Conservation (phyloP, 1,140 invertebrate genomes). For the Zelostemma sp. region DNA sequence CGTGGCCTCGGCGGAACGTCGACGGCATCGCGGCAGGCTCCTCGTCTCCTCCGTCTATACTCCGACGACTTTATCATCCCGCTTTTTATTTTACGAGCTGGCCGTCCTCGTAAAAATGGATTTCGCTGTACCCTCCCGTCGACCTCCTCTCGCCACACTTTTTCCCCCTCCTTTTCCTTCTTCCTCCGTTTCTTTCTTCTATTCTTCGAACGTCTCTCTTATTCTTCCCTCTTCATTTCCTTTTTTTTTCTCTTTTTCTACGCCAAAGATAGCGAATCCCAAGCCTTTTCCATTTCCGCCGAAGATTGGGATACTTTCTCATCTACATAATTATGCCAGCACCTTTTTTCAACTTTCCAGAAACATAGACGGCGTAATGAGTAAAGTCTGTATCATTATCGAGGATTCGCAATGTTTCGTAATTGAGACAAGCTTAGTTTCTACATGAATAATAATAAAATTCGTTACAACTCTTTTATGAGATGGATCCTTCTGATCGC, state of each 20-base stretch:
- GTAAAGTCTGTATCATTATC: no score
- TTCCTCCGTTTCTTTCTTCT: conserved; percentile 14
- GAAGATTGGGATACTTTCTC: no score
- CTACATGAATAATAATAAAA: no score
- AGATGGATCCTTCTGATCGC: no score
- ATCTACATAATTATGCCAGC: no score
- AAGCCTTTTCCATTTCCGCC: conserved; percentile 43
- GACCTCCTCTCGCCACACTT: conserved; percentile 30
- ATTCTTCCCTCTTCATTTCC: conserved; percentile 2
- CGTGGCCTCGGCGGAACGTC: conserved; percentile 60
- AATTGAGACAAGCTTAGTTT: no score
- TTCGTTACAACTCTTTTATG: no score
- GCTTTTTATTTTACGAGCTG: conserved; percentile 63
- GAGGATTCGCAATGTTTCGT: no score
- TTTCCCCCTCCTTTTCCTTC: conserved; percentile 20
- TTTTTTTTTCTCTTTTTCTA: conserved; percentile 30
- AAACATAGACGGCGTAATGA: no score
- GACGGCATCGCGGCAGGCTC: conserved; percentile 43
- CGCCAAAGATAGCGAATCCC: conserved; percentile 24
- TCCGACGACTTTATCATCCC: conserved; percentile 63
- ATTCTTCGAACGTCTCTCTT: conserved; percentile 9
- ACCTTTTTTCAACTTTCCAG: no score
- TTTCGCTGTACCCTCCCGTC: conserved; percentile 38
- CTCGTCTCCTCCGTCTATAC: conserved; percentile 25
- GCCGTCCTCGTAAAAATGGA: conserved; percentile 53